phyloP scores from a whole-genome alignment of 2,888 invertebrate species.

The Aphidoletes aphidimyza region DNA sequence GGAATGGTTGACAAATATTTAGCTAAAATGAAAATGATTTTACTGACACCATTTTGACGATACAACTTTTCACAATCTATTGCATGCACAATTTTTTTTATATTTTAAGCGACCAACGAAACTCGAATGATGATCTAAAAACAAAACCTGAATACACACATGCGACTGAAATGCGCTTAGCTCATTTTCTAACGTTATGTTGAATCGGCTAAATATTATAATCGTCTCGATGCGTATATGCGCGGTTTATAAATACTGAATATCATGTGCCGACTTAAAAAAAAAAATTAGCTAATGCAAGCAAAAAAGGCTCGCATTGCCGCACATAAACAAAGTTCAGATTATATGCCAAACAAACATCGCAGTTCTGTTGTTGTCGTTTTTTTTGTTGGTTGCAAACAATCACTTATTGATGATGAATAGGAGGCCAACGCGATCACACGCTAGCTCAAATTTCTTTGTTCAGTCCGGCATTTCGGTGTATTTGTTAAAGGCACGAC shows the following conservation, averaged over 20 bases:
- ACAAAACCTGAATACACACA: not conserved
- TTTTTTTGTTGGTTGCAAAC: too few relatives aligned
- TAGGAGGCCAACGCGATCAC: conserved; percentile 10
- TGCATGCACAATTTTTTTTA: not conserved
- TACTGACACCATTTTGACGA: too few relatives aligned
- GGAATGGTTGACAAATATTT: too few relatives aligned
- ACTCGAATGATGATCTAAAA: not conserved
- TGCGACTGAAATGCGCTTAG: not conserved
- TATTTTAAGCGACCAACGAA: not conserved
- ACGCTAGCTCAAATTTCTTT: not conserved
- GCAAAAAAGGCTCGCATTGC: not conserved
- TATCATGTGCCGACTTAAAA: not conserved
- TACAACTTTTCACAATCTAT: too few relatives aligned
- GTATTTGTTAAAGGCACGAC: not conserved
- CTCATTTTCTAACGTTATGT: not conserved
- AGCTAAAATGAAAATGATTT: too few relatives aligned
- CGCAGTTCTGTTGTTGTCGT: too few relatives aligned
- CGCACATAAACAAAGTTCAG: not conserved
- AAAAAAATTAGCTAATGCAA: not conserved
- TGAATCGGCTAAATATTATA: not conserved
- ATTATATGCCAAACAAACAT: not conserved
- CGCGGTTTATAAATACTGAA: conserved; percentile 1
- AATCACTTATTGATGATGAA: not conserved
- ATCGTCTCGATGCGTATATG: not conserved
- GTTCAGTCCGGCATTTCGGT: not conserved